Evolutionary conservation across 2,888 invertebrate genomes (phyloP).

Genomic region (Drosophila peninsularis): DNA sequence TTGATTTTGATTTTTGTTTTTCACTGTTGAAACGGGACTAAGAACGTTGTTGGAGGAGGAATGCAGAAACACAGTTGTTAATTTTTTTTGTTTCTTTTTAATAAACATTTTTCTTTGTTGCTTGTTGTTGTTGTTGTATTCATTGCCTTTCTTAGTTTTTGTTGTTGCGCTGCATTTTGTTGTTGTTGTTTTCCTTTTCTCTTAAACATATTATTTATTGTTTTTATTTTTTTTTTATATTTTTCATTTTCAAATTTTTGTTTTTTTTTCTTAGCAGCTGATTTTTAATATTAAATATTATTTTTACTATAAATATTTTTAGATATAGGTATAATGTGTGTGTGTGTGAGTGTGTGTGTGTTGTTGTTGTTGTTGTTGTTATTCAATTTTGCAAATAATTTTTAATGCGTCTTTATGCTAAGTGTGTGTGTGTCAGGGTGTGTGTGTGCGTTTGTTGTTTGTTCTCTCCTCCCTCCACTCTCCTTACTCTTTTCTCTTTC

Average conservation of each 20-base stretch:
- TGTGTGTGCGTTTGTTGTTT: slow-evolving; percentile 11
- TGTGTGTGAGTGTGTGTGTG: no score
- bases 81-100: slow-evolving; percentile 48
- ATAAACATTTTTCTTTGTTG: slow-evolving; percentile 54
- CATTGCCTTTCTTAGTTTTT: slow-evolving; percentile 31
- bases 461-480: slow-evolving; percentile 1
- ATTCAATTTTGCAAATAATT: slow-evolving; percentile 14
- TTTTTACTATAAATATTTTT: slow-evolving; percentile 70
- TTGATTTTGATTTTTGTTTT: slow-evolving; percentile 7
- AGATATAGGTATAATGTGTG: slow-evolving; percentile 56
- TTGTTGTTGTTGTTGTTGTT: slow-evolving; percentile 3
- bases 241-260: background rate
- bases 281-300: slow-evolving; percentile 69
- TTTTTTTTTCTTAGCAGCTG: slow-evolving; percentile 24
- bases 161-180: slow-evolving; percentile 42
- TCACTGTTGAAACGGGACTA: slow-evolving; percentile 3
- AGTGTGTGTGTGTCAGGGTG: slow-evolving; percentile 14
- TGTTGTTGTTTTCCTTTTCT: slow-evolving; percentile 15
- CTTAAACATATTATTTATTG: slow-evolving; percentile 38
- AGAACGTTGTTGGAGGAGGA: slow-evolving; percentile 16
- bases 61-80: slow-evolving; percentile 47
- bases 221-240: slow-evolving; percentile 14
- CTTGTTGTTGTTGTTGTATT: slow-evolving; percentile 37
- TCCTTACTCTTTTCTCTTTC: background rate
- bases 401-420: slow-evolving; percentile 45